Evolutionary conservation across 2,797 vertebrate genomes (phyloP), one percentile per base, ranked within the genome.

Genomic region (Phataginus tetradactyla): DNA sequence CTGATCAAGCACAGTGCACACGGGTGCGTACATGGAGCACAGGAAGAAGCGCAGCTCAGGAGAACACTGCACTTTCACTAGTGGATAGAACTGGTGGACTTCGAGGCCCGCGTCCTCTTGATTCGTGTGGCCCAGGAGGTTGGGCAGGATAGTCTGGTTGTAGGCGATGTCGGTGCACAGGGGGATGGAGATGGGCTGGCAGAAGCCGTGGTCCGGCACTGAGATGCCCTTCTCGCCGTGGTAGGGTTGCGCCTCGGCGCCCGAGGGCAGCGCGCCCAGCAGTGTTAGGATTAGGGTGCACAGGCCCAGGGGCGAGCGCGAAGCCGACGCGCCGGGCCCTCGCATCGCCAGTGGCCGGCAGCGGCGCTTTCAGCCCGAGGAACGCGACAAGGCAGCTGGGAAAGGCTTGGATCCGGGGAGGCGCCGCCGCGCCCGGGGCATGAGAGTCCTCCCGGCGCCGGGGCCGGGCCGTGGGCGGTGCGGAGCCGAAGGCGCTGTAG

Each of bases 1-100:
- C 96, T 98, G 99, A 95, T 99, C 99, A 87, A 99, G 98, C 79
- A 99, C 99, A 0, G 99, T 99, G 98, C 99, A 99, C 25, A 99
- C 99, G 0, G 99, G 99, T 0, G 99, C 99, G 3, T 99, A 99
- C 99, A 99, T 99, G 95, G 99, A 99, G 95, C 99, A 99, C 64
- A 99, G 98, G 98, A 99, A 99, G 98, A 99, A 99, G 98, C 99
- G 99, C 23, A 99, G 98, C 95, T 99, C 99, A 0, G 97, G 89
- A 0, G 99, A 99, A 71, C 99, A 99, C 94, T 99, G 99, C 63
- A 99, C 99, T 90, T 99, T 99, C 3, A 99, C 99, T 91, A 99
- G 98, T 0, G 99, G 99, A 98, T 99, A 99, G 96, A 99, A 99
- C 98, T 99, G 99, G 97, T 99, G 99, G 25, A 99, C 99, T 97